Percentiles rank a stretch among this genome's conserved stretches.
Conservation (phyloP, 2,888 invertebrate species). For the Cerastis rubricosa region DNA sequence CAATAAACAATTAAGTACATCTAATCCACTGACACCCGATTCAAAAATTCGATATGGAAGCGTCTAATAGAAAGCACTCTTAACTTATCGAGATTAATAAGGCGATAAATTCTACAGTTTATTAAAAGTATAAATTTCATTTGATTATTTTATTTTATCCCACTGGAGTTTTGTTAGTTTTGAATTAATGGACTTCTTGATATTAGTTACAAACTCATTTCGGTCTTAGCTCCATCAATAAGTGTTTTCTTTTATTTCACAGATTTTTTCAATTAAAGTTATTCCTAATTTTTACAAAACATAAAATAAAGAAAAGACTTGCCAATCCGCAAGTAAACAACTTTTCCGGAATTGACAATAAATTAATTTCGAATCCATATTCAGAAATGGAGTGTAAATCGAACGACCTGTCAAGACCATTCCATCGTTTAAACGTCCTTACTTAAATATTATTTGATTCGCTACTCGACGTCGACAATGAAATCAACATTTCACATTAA, state of each 20-base stretch:
- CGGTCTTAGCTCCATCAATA: too few species aligned
- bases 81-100: not conserved
- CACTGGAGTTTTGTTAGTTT: not conserved
- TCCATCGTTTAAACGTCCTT: conserved; percentile 19
- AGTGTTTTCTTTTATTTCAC: not conserved
- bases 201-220: not conserved
- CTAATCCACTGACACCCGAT: not conserved
- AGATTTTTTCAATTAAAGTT: not conserved
- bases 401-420: conserved; percentile 55
- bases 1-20: conserved; percentile 16
- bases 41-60: conserved; percentile 8
- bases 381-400: conserved; percentile 49
- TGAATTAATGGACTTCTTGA: too few species aligned
- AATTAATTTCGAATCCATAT: conserved; percentile 42
- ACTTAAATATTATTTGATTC: conserved; percentile 47
- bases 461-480: conserved; percentile 16
- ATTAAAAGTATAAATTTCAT: not conserved
- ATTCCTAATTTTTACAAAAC: not conserved
- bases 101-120: not conserved
- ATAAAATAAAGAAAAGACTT: not conserved
- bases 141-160: not conserved
- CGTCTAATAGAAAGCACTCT: conserved; percentile 1
- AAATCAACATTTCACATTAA: conserved; percentile 10
- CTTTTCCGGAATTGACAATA: conserved; percentile 33
- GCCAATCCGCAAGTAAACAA: conserved; percentile 5